Percentiles rank a stretch among this genome's conserved stretches.
Evolutionary conservation across 2,888 invertebrate species (phyloP).

Genomic region (Drosophila lacicola): DNA sequence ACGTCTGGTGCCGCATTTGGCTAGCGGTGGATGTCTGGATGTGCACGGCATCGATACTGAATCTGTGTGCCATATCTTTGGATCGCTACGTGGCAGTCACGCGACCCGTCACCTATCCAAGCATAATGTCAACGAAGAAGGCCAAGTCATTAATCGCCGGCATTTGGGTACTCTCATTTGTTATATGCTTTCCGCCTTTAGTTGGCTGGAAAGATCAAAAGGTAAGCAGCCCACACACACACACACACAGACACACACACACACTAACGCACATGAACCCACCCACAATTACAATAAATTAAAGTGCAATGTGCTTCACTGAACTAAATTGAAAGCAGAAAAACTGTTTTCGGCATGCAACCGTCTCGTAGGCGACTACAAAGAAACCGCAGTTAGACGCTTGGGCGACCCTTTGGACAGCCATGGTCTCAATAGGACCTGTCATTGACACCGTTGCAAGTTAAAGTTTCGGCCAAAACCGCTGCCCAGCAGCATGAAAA

Average conservation of each 20-base stretch:
- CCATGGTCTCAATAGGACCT: slow-evolving; percentile 33
- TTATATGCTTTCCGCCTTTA: slow-evolving; percentile 98
- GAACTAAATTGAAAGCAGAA: slow-evolving; percentile 22
- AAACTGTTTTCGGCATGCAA: slow-evolving; percentile 43
- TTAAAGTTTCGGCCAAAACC: slow-evolving; percentile 49
- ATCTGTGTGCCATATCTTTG: slow-evolving; percentile 97
- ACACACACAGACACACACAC: not conserved
- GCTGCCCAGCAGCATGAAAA: slow-evolving; percentile 35
- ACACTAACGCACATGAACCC: not conserved
- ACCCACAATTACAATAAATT: slow-evolving; percentile 41
- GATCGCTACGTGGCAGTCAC: slow-evolving; percentile 99
- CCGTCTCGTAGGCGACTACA: slow-evolving; percentile 12
- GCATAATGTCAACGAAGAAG: slow-evolving; percentile 93
- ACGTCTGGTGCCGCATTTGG: slow-evolving; percentile 98
- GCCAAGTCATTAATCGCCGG: slow-evolving; percentile 94
- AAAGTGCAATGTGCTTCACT: slow-evolving; percentile 22
- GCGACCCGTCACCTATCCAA: slow-evolving; percentile 97
- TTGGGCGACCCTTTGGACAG: slow-evolving; percentile 25
- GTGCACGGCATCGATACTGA: slow-evolving; percentile 98
- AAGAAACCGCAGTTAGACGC: slow-evolving; percentile 29
- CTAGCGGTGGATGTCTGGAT: slow-evolving; percentile 99
- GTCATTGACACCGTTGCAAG: slow-evolving; percentile 73
- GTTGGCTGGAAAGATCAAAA: slow-evolving; percentile 95
- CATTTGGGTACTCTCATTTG: slow-evolving; percentile 98
- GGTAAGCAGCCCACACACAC: slow-evolving; percentile 84